Conservation (phyloP, 2,888 invertebrate genomes). For the Drosophila kambysellisi region DNA sequence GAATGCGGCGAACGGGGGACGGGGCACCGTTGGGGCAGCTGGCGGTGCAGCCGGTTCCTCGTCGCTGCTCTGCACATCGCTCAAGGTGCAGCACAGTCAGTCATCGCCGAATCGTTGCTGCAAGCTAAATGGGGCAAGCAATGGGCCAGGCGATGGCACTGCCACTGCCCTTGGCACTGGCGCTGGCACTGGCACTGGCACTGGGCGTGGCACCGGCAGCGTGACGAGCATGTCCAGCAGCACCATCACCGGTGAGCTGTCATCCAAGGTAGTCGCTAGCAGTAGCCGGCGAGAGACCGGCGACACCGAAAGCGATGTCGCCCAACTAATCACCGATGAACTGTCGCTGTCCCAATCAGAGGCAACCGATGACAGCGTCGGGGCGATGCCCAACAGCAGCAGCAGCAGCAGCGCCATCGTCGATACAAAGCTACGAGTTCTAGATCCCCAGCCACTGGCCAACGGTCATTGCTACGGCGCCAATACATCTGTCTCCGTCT, state of each 20-base stretch:
- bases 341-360: constrained; percentile 80
- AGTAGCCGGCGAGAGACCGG: constrained; percentile 77
- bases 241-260: constrained; percentile 82
- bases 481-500: constrained; percentile 6
- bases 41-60: constrained; percentile 39
- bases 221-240: constrained; percentile 83
- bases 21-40: constrained; percentile 26
- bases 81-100: constrained; percentile 85
- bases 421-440: constrained; percentile 78
- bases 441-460: constrained; percentile 67
- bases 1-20: constrained; percentile 40
- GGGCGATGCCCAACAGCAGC: constrained; percentile 76
- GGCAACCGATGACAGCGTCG: constrained; percentile 80
- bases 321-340: constrained; percentile 81
- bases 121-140: constrained; percentile 75
- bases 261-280: constrained; percentile 73
- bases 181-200: constrained; percentile 24
- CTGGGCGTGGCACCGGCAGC: constrained; percentile 65
- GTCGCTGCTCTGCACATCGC: constrained; percentile 82
- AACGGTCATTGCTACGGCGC: constrained; percentile 61
- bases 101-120: constrained; percentile 85
- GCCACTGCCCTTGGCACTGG: constrained; percentile 4
- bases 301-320: constrained; percentile 82
- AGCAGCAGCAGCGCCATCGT: constrained; percentile 66
- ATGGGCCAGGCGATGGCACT: background rate